Conservation (phyloP, 2,113 vertebrate species). For the Tetrao urogallus region DNA sequence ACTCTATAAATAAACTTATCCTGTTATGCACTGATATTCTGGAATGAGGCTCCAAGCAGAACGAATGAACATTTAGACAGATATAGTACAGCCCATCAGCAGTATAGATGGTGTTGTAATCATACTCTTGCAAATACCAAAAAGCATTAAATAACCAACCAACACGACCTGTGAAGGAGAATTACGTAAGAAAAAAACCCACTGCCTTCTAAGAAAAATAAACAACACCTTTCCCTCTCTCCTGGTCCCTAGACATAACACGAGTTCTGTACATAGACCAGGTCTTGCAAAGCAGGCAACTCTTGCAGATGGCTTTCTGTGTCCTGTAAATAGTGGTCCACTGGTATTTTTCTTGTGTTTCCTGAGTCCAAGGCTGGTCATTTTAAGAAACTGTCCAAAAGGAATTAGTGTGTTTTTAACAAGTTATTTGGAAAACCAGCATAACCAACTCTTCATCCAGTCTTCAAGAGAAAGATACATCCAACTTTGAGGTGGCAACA, state of each 20-base stretch:
- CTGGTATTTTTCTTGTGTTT: neutral
- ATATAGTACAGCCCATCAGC: neutral
- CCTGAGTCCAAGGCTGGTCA: conserved; percentile 40
- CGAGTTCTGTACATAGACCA: neutral
- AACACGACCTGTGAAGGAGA: conserved; percentile 3
- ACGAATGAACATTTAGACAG: neutral
- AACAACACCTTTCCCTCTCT: neutral
- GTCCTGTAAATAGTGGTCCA: conserved; percentile 54
- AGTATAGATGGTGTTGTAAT: neutral
- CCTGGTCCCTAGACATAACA: conserved; percentile 30
- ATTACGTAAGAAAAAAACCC: neutral
- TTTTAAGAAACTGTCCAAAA: conserved; percentile 34
- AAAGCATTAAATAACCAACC: conserved; percentile 9
- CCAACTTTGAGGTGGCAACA: conserved; percentile 33
- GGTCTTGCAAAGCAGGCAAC: neutral
- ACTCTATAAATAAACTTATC: conserved; percentile 48
- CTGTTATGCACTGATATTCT: neutral
- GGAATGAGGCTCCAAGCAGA: neutral
- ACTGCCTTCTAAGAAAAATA: neutral
- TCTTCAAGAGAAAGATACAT: neutral
- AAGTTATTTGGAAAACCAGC: neutral
- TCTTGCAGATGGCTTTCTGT: neutral
- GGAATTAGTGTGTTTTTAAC: conserved; percentile 20
- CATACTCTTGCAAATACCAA: neutral
- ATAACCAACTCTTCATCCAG: conserved; percentile 38